Percentiles rank a stretch among this genome's conserved stretches.
Evolutionary conservation across 1,140 invertebrate species (phyloP).

Genomic region (Cepaea nemoralis): DNA sequence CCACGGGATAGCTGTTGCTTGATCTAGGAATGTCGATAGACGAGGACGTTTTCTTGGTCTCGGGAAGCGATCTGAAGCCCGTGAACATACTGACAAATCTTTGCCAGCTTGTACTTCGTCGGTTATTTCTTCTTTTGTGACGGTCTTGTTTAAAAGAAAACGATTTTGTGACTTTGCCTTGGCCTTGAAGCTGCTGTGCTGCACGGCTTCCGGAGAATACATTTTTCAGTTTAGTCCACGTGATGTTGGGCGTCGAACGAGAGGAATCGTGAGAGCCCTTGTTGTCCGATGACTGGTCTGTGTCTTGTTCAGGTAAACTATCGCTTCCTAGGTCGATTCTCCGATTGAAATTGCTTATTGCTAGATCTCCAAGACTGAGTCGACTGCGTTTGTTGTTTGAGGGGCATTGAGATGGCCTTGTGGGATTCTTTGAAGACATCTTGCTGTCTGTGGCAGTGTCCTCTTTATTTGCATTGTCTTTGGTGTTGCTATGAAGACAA

Average conservation of each 20-base stretch:
- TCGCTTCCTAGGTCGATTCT: conserved; percentile 25
- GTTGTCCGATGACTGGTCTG: background rate
- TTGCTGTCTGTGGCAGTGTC: background rate
- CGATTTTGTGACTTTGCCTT: background rate
- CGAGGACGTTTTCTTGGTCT: background rate
- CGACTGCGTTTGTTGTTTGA: conserved; percentile 12
- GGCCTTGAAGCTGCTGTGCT: background rate
- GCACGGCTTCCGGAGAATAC: conserved; percentile 28
- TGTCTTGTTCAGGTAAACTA: background rate
- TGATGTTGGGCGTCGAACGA: background rate
- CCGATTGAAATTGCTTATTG: conserved; percentile 30
- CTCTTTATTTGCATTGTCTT: background rate
- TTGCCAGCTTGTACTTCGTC: conserved; percentile 14
- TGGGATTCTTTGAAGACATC: background rate
- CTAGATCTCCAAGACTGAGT: conserved; percentile 33
- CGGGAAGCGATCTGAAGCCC: conserved; percentile 32
- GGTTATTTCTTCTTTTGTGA: background rate
- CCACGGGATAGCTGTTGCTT: conserved; percentile 9
- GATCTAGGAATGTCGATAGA: background rate
- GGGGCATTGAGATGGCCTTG: background rate
- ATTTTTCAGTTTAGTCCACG: conserved; percentile 33
- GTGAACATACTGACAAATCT: conserved; percentile 37
- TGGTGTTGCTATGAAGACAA: conserved; percentile 13
- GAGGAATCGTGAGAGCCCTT: conserved; percentile 6
- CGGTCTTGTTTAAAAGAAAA: background rate